Base-by-base conservation (phyloP, 1,140 invertebrate species). In the Anadara kagoshimensis region DNA sequence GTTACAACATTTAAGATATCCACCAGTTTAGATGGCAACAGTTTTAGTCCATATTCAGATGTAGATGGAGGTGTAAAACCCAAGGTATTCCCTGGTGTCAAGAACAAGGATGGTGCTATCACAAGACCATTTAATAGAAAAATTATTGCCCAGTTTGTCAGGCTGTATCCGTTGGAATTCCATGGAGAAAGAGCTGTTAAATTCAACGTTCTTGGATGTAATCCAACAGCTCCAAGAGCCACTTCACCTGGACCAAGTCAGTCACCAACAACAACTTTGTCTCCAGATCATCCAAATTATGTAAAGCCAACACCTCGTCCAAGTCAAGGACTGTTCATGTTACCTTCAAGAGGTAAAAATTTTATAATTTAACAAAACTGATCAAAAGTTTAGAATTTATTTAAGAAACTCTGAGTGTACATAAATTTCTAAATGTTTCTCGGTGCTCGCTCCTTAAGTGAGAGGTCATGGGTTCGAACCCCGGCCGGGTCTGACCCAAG, bases 1-100 rank as follows among this genome's bases (percentile, higher is more conserved):
- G 79, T 88, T 2, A 82, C 75, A 41, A 59, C 58, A 10, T 90
- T 86, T 59, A 80, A 78, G n/a, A 82, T 90, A 0, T 76, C 76
- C 11, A 80, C 80, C 36, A 89, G 87, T 36, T 49, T 79, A 11
- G 87, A 89, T 78, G 85, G 85, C 36, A 66, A 54, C 41, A 73
- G 54, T 10, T 69, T 47, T n/a, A 53, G 22, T 29, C 73, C 73
- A 1, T 80, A 75, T 68, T 76, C 45, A n/a, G 69, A 70, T 45
- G 20, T 65, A 18, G 68, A 64, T 7, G 70, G 70, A 47, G 62
- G 59, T n/a, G 24, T 56, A 18, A 64, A 66, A 24, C 70, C 80
- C 1, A 63, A 71, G 7, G 11, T 76, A 1, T 85, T 85, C 72
- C 59, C 53, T 26, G 82, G 74, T 8, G 83, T 84, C 49, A 69